Percentiles rank a stretch among this genome's conserved stretches.
Evolutionary conservation across 2,797 vertebrate genomes (phyloP).

Genomic region (Melopsittacus undulatus): DNA sequence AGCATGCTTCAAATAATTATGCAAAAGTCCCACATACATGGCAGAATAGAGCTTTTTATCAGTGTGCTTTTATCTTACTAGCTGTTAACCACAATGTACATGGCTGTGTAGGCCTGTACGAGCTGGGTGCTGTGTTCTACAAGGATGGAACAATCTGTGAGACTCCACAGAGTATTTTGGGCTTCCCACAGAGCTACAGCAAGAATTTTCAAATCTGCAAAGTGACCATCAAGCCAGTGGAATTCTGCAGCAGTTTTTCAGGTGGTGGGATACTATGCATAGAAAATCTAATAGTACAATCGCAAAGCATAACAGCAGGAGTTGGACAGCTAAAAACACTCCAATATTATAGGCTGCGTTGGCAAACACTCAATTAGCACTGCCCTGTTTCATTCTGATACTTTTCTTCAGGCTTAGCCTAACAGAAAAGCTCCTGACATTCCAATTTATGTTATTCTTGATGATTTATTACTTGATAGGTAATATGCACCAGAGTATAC

Average conservation of each 20-base stretch:
- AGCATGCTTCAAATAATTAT: not conserved
- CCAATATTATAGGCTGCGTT: not conserved
- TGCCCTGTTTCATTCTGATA: not conserved
- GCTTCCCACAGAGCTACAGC: not conserved
- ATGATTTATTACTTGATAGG: not conserved
- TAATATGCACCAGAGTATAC: not conserved
- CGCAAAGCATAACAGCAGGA: not conserved
- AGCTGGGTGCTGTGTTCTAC: not conserved
- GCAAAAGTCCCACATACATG: not conserved
- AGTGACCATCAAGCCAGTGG: not conserved
- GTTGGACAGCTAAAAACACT: not conserved
- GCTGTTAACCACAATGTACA: not conserved
- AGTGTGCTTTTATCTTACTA: not conserved
- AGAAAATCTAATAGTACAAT: not conserved
- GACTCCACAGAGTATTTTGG: not conserved
- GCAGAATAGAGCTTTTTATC: not conserved
- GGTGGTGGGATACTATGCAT: accelerated
- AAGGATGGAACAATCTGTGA: not conserved
- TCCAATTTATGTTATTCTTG: not conserved
- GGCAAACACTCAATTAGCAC: not conserved
- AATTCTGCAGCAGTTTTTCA: not conserved
- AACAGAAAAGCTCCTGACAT: not conserved
- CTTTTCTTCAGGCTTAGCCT: not conserved
- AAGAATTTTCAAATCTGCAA: not conserved
- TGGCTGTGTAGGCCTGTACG: accelerated